Conservation (phyloP, 2,113 vertebrate species). For the Hucho hucho region DNA sequence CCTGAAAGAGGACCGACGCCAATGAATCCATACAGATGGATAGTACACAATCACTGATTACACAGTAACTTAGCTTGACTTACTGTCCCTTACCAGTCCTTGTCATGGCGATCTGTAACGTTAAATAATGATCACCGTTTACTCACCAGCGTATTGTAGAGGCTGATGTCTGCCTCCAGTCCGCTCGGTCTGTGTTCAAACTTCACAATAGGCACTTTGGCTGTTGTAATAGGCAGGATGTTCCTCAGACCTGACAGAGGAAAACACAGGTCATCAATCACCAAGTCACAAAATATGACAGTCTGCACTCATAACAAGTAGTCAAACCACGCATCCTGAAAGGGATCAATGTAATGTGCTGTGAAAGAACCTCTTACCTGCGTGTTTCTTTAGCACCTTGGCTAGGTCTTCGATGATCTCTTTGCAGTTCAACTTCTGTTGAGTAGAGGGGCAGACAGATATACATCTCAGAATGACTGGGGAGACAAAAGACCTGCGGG, state of each 20-base stretch:
- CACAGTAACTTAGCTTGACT: not conserved
- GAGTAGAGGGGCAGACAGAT: slow-evolving; percentile 25
- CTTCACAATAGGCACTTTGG: slow-evolving; percentile 99
- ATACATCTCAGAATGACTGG: not conserved
- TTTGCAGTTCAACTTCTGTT: slow-evolving; percentile 95
- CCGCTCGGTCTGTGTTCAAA: slow-evolving; percentile 94
- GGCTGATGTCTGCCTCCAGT: slow-evolving; percentile 96
- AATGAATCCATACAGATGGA: not conserved
- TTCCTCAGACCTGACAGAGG: slow-evolving; percentile 87
- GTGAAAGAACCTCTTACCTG: slow-evolving; percentile 73
- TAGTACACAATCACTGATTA: not conserved
- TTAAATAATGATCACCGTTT: not conserved
- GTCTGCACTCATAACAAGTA: not conserved
- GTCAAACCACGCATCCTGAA: not conserved
- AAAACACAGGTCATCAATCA: slow-evolving; percentile 23
- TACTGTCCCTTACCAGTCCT: not conserved
- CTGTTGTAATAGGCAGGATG: slow-evolving; percentile 98
- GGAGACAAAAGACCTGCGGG: not conserved
- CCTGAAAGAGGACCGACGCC: slow-evolving; percentile 64
- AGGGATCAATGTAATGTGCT: not conserved
- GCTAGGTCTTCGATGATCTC: slow-evolving; percentile 98
- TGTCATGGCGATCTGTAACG: too few species aligned
- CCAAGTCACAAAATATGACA: not conserved
- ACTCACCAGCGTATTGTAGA: slow-evolving; percentile 96
- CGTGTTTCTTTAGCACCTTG: slow-evolving; percentile 94